Conservation (phyloP, 2,888 invertebrate species). For the Pedicia rivosa region DNA sequence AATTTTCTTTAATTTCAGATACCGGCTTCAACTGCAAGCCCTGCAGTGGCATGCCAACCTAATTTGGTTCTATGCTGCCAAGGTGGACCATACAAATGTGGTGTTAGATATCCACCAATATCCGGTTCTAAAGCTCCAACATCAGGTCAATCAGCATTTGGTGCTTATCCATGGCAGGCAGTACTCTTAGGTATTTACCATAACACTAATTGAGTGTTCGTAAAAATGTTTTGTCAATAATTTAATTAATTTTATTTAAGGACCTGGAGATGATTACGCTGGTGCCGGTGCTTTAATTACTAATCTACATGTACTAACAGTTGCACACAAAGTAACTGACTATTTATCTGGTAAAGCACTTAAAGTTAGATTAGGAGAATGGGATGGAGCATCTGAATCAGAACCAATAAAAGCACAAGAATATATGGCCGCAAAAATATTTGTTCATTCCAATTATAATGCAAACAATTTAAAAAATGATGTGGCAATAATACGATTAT, state of each 20-base stretch:
- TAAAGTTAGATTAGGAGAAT: conserved; percentile 59
- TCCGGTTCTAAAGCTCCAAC: conserved; percentile 22
- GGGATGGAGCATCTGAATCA: conserved; percentile 47
- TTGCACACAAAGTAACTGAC: conserved; percentile 47
- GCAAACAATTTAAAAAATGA: conserved; percentile 60
- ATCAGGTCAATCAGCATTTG: conserved; percentile 44
- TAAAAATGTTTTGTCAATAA: too few species aligned
- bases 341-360: conserved; percentile 32
- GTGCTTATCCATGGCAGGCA: conserved; percentile 61
- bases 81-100: conserved; percentile 24
- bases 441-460: conserved; percentile 49
- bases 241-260: too few species aligned
- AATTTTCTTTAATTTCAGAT: too few species aligned
- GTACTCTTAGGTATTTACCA: too few species aligned
- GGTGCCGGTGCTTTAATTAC: conserved; percentile 59
- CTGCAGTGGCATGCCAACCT: conserved; percentile 17
- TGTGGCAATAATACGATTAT: conserved; percentile 58
- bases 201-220: too few species aligned
- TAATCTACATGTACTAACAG: conserved; percentile 50
- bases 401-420: conserved; percentile 52
- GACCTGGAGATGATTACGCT: conserved; percentile 43
- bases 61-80: conserved; percentile 24
- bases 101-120: conserved; percentile 19
- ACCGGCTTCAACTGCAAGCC: too few species aligned
- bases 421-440: conserved; percentile 38